Conservation (phyloP, 2,888 invertebrate species). For the Dyspetes luteomarginatus region DNA sequence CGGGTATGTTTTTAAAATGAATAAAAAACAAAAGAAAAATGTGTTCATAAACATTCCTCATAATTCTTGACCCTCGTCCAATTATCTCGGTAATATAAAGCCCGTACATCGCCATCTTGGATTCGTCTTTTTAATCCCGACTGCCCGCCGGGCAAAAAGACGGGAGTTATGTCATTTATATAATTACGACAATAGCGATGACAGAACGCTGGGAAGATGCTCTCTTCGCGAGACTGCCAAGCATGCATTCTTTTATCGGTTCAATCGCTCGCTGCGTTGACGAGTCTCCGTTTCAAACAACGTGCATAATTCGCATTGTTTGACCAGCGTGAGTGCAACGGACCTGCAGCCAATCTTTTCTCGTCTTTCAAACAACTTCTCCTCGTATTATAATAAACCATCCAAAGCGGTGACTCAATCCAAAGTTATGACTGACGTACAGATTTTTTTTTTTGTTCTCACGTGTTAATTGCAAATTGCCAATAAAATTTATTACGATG, state of each 20-base stretch:
- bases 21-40: neutral
- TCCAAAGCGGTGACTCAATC: neutral
- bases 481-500: conserved; percentile 8
- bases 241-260: conserved; percentile 51
- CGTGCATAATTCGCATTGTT: conserved; percentile 57
- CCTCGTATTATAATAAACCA: conserved; percentile 1
- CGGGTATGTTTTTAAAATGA: too few relatives aligned
- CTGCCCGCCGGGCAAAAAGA: too few relatives aligned
- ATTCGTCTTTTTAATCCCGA: conserved; percentile 16
- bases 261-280: conserved; percentile 42
- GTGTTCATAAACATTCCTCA: neutral
- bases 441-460: neutral
- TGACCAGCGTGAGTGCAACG: conserved; percentile 55
- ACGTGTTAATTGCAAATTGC: neutral
- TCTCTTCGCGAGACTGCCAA: conserved; percentile 27
- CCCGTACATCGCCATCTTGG: neutral
- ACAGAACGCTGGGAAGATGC: conserved; percentile 20
- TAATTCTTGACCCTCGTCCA: neutral
- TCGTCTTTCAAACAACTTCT: conserved; percentile 10
- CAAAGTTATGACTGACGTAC: neutral
- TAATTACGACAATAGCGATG: conserved; percentile 42
- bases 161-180: conserved; percentile 15
- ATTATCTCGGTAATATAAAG: neutral
- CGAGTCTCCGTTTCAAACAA: conserved; percentile 51
- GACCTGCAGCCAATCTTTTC: conserved; percentile 19